phyloP scores from a whole-genome alignment of 2,888 invertebrate genomes.

The Octonoba sinensis region DNA sequence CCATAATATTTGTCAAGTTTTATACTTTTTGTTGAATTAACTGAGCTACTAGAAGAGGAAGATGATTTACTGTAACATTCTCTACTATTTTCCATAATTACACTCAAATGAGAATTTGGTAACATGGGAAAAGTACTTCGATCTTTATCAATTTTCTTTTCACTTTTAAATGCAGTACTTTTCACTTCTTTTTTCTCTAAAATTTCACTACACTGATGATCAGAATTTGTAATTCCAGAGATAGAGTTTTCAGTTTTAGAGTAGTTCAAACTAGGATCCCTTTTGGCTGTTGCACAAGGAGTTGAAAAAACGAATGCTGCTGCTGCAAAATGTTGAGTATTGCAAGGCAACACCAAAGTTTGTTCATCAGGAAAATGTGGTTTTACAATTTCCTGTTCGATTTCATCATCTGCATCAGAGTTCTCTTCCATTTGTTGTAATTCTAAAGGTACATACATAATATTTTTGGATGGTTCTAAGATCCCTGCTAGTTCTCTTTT shows the following conservation, averaged over 20 bases:
- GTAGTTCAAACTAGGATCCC: no score
- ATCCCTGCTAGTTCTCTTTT: constrained; percentile 62
- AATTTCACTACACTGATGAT: no score
- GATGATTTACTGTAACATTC: constrained; percentile 62
- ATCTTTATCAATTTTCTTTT: constrained; percentile 5
- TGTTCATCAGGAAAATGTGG: constrained; percentile 26
- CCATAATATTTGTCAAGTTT: constrained; percentile 21
- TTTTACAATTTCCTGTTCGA: not conserved
- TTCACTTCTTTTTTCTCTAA: no score
- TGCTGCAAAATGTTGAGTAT: constrained; percentile 63
- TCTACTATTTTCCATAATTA: constrained; percentile 66
- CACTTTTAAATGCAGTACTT: constrained; percentile 1
- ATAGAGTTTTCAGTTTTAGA: no score
- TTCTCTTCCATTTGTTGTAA: constrained; percentile 74
- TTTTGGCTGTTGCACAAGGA: constrained; percentile 35
- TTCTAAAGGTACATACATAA: constrained; percentile 62
- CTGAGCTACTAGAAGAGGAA: constrained; percentile 57
- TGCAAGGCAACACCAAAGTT: constrained; percentile 56
- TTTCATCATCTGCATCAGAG: constrained; percentile 1
- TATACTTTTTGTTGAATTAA: constrained; percentile 22
- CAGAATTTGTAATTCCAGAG: no score
- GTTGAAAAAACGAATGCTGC: constrained; percentile 64
- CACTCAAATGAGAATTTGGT: constrained; percentile 23
- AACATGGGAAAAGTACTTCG: constrained; percentile 25
- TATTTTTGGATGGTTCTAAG: constrained; percentile 63